A percentile compares a stretch with the other conserved stretches of the same genome.
Conservation (phyloP, 2,113 vertebrate genomes). For the Hippocampus barbouri region DNA sequence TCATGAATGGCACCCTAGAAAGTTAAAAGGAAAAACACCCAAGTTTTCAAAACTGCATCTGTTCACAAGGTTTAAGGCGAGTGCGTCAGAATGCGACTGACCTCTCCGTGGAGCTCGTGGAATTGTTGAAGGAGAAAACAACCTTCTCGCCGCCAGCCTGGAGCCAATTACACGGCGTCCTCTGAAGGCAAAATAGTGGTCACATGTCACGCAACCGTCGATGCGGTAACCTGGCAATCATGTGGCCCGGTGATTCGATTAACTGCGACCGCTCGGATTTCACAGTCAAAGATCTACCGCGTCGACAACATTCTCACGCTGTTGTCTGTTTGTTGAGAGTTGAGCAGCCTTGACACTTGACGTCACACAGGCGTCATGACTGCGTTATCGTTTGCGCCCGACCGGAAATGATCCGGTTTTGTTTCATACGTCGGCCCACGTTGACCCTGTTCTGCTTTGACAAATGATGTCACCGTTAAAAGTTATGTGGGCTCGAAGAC, state of each 20-base stretch:
- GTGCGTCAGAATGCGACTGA: neutral
- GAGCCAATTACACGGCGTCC: constrained; percentile 14
- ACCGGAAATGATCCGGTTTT: constrained; percentile 12
- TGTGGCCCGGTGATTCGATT: neutral
- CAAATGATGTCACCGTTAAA: constrained; percentile 26
- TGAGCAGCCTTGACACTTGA: neutral
- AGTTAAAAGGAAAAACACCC: too few relatives aligned
- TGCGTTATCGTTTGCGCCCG: constrained; percentile 23
- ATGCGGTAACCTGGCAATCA: neutral
- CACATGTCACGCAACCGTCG: constrained; percentile 12
- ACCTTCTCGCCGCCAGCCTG: constrained; percentile 27
- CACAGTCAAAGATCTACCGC: neutral
- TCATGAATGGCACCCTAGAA: too few relatives aligned
- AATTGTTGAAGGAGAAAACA: neutral
- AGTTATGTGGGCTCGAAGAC: constrained; percentile 17
- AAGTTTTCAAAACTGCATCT: too few relatives aligned
- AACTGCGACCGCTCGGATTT: neutral
- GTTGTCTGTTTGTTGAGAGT: neutral
- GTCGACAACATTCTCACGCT: too few relatives aligned
- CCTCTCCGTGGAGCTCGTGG: neutral
- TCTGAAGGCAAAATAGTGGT: constrained; percentile 54
- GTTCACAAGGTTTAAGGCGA: neutral
- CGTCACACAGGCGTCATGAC: neutral
- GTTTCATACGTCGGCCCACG: constrained; percentile 21
- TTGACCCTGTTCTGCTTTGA: constrained; percentile 13